Conservation (phyloP, 2,888 invertebrate genomes). For the Drosophila ezoana region DNA sequence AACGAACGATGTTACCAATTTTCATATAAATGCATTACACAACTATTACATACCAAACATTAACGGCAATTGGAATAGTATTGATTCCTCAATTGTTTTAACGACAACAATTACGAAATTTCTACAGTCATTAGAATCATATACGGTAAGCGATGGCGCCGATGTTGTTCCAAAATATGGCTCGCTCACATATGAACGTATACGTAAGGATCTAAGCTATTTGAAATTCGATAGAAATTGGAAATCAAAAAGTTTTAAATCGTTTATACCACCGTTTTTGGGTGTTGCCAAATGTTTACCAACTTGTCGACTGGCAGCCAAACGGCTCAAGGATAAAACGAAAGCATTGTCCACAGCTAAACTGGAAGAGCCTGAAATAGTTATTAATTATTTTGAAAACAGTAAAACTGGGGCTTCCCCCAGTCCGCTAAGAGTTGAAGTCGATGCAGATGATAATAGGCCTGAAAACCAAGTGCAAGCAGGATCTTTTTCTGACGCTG, state of each 20-base stretch:
- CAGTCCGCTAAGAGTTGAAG: slow-evolving; percentile 49
- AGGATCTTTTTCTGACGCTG: not conserved
- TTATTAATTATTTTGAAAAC: slow-evolving; percentile 4
- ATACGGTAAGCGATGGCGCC: slow-evolving; percentile 59
- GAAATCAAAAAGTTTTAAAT: slow-evolving; percentile 38
- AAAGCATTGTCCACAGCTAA: not conserved
- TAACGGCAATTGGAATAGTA: slow-evolving; percentile 87
- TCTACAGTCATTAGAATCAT: slow-evolving; percentile 29
- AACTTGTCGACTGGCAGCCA: slow-evolving; percentile 49
- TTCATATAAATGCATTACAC: slow-evolving; percentile 87
- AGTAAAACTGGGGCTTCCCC: not conserved
- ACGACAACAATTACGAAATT: slow-evolving; percentile 16
- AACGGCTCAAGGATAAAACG: slow-evolving; percentile 12
- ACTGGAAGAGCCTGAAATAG: slow-evolving; percentile 8
- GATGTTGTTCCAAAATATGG: slow-evolving; percentile 84
- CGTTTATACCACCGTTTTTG: slow-evolving; percentile 69
- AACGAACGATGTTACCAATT: slow-evolving; percentile 83
- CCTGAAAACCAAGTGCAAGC: slow-evolving; percentile 10
- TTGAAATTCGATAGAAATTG: slow-evolving; percentile 61
- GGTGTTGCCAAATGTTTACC: slow-evolving; percentile 75
- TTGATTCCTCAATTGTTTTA: slow-evolving; percentile 57
- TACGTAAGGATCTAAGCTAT: slow-evolving; percentile 81
- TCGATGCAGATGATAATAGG: slow-evolving; percentile 24
- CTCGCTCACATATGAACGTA: slow-evolving; percentile 77
- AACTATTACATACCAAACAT: slow-evolving; percentile 86